A percentile compares a stretch with the other conserved stretches of the same genome.
phyloP scores from a whole-genome alignment of 2,113 vertebrate genomes.

The Charadrius vociferus region DNA sequence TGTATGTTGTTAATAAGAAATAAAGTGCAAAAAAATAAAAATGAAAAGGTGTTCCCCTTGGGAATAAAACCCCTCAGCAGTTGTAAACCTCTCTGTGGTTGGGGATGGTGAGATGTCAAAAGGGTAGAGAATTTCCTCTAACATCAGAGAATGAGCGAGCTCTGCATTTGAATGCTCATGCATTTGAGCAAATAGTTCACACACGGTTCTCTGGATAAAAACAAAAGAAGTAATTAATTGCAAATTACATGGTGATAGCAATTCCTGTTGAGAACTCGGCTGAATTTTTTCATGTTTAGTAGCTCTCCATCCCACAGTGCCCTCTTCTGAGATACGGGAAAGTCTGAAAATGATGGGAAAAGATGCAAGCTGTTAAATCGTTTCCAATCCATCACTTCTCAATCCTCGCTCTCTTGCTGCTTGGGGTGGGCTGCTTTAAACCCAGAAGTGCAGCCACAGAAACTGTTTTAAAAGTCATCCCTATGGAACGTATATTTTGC shows the following conservation, averaged over 20 bases:
- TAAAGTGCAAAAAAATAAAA: background rate
- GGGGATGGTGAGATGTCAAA: background rate
- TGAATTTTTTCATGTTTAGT: slow-evolving; percentile 28
- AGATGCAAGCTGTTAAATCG: background rate
- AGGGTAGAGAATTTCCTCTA: background rate
- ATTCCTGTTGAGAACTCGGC: background rate
- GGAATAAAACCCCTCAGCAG: background rate
- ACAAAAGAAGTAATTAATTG: slow-evolving; percentile 65
- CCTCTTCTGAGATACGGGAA: slow-evolving; percentile 71
- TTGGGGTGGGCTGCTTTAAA: background rate
- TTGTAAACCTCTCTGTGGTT: background rate
- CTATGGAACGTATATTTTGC: background rate
- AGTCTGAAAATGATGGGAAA: background rate
- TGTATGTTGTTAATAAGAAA: background rate
- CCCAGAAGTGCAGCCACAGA: background rate
- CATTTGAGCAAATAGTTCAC: slow-evolving; percentile 41
- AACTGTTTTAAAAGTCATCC: background rate
- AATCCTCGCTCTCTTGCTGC: background rate
- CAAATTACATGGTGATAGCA: slow-evolving; percentile 46
- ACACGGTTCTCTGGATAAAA: slow-evolving; percentile 33
- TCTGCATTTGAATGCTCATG: background rate
- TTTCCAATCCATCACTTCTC: background rate
- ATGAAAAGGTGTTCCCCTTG: background rate
- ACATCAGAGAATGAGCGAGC: background rate
- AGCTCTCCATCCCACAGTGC: slow-evolving; percentile 71